Evolutionary conservation across 2,797 vertebrate genomes (phyloP).

Genomic region (Macroramphosus scolopax): DNA sequence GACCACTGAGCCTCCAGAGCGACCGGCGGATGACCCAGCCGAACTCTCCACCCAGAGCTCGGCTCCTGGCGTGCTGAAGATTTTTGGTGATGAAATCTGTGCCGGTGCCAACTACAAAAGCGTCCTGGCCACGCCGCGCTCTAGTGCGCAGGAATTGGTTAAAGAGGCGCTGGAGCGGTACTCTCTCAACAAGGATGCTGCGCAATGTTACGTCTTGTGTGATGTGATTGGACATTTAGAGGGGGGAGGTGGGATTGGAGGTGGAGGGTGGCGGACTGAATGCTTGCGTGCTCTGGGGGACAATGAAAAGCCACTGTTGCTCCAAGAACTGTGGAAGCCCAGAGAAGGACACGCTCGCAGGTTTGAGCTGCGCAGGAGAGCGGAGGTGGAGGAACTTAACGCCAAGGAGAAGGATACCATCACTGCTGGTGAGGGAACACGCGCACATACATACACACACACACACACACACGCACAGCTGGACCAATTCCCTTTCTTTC

Average conservation of each 20-base stretch:
- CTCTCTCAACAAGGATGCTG: slow-evolving; percentile 82
- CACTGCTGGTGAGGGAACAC: slow-evolving; percentile 86
- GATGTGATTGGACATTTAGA: slow-evolving; percentile 88
- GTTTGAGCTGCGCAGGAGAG: slow-evolving; percentile 87
- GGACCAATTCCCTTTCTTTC: slow-evolving; percentile 49
- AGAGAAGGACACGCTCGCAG: slow-evolving; percentile 88
- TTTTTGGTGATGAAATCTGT: slow-evolving; percentile 92
- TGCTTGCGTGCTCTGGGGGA: slow-evolving; percentile 87
- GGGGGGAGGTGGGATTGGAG: slow-evolving; percentile 78
- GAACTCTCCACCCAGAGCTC: slow-evolving; percentile 95
- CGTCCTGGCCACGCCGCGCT: slow-evolving; percentile 88
- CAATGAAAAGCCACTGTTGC: slow-evolving; percentile 90
- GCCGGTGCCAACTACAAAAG: slow-evolving; percentile 95
- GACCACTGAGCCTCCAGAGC: slow-evolving; percentile 70
- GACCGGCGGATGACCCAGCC: slow-evolving; percentile 82
- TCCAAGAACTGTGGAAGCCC: slow-evolving; percentile 95
- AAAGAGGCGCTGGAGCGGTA: slow-evolving; percentile 94
- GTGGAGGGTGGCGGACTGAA: slow-evolving; percentile 83
- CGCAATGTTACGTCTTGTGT: slow-evolving; percentile 85
- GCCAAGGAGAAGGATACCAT: slow-evolving; percentile 91
- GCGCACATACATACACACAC: slow-evolving; percentile 15
- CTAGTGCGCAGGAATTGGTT: slow-evolving; percentile 88
- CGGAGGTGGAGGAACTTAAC: slow-evolving; percentile 88
- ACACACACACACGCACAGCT: slow-evolving; percentile 32
- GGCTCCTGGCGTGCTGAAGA: slow-evolving; percentile 90